A percentile compares a stretch with the other conserved stretches of the same genome.
Evolutionary conservation across 2,113 vertebrate genomes (phyloP).

Genomic region (Willisornis vidua): DNA sequence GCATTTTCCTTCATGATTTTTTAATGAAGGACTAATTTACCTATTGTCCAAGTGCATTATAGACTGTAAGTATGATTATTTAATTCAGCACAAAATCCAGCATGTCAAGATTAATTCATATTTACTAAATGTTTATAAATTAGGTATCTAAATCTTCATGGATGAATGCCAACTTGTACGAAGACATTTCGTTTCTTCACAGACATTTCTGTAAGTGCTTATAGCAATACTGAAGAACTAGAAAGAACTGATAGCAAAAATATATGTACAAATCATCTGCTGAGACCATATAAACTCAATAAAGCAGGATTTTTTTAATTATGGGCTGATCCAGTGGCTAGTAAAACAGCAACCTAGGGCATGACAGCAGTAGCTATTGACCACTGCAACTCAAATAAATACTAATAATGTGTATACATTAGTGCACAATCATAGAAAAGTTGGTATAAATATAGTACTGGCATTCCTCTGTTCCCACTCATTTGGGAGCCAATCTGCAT

Average conservation of each 20-base stretch:
- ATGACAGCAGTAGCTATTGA: neutral
- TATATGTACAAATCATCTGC: slow-evolving; percentile 16
- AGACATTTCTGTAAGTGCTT: neutral
- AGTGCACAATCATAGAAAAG: neutral
- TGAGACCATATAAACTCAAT: neutral
- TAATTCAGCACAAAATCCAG: slow-evolving; percentile 60
- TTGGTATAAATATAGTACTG: neutral
- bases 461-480: neutral
- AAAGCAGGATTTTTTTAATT: neutral
- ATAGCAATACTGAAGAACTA: neutral
- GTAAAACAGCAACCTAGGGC: neutral
- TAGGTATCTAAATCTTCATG: slow-evolving; percentile 53
- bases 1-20: slow-evolving; percentile 69
- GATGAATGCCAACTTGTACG: neutral
- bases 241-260: neutral
- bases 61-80: slow-evolving; percentile 50
- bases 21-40: slow-evolving; percentile 74
- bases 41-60: slow-evolving; percentile 53
- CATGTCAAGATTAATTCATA: slow-evolving; percentile 61
- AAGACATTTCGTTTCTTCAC: slow-evolving; percentile 1
- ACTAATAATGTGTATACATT: neutral
- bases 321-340: neutral
- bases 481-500: neutral
- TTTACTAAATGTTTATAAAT: slow-evolving; percentile 72
- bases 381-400: slow-evolving; percentile 16